Percentiles rank a stretch among this genome's conserved stretches.
These are phyloP conservation scores for Pheosia gnoma DNA, from an alignment of 2,888 invertebrate species.

Conservation along the genomic window DNA sequence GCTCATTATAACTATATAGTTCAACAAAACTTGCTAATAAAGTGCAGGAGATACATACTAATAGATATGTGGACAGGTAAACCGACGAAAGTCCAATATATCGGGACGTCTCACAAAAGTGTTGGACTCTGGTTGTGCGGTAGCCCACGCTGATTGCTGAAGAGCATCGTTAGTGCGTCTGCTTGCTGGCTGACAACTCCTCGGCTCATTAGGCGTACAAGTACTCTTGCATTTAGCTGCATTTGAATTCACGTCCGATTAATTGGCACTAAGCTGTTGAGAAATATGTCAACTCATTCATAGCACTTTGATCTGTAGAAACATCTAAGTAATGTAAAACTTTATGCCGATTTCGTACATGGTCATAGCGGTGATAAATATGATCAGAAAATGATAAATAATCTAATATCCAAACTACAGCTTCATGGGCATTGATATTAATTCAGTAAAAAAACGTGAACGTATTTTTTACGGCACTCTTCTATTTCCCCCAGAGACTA, in stretches of 20 bases:
- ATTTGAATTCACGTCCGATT: constrained; percentile 1
- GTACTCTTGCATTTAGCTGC: not conserved
- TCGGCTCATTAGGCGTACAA: constrained; percentile 1
- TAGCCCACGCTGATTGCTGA: not conserved
- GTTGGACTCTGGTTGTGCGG: not conserved
- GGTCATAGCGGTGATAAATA: not conserved
- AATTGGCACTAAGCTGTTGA: not conserved
- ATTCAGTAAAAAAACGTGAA: not conserved
- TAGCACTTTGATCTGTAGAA: not conserved
- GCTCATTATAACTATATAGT: too few species aligned
- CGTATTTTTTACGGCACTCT: not conserved
- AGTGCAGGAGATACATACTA: too few species aligned
- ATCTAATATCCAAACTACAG: too few species aligned
- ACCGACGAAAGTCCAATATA: not conserved
- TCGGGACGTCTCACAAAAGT: not conserved
- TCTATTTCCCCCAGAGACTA: not conserved
- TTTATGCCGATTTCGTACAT: not conserved
- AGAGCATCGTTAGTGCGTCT: constrained; percentile 1
- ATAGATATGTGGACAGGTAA: not conserved
- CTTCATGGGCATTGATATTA: not conserved
- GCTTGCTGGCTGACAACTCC: not conserved
- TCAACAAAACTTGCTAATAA: too few species aligned
- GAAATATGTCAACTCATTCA: not conserved
- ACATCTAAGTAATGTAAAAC: too few species aligned
- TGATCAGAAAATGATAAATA: not conserved